Conservation (phyloP, 2,113 vertebrate species). For the Pelusios castaneus region DNA sequence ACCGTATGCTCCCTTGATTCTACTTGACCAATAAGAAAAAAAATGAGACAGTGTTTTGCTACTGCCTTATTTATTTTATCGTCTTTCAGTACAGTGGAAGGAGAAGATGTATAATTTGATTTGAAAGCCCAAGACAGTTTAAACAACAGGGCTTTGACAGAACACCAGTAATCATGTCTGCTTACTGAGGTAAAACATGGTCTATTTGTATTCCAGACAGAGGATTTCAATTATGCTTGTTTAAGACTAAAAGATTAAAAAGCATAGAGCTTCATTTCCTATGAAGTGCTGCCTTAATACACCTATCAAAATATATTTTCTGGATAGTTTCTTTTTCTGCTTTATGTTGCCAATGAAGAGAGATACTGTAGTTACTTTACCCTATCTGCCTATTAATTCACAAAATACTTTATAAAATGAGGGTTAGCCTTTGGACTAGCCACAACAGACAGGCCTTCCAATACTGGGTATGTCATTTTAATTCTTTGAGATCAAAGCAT, state of each 20-base stretch:
- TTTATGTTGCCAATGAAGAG: neutral
- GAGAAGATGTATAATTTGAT: constrained; percentile 54
- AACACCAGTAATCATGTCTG: constrained; percentile 40
- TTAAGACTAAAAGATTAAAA: constrained; percentile 57
- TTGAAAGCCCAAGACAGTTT: constrained; percentile 53
- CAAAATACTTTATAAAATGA: neutral
- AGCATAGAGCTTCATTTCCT: constrained; percentile 46
- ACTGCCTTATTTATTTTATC: constrained; percentile 57
- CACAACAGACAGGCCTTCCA: neutral
- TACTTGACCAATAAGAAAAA: constrained; percentile 5
- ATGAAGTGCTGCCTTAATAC: neutral
- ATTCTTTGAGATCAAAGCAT: neutral
- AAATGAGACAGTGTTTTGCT: constrained; percentile 5
- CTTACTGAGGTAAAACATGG: constrained; percentile 47
- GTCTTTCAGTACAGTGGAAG: constrained; percentile 3
- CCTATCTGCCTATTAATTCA: neutral
- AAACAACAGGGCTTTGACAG: constrained; percentile 34
- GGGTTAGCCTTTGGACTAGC: neutral
- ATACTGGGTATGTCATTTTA: neutral
- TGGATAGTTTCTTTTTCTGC: neutral
- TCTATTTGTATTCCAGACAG: constrained; percentile 60
- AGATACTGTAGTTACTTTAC: neutral
- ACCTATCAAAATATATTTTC: neutral
- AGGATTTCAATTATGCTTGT: constrained; percentile 65
- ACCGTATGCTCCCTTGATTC: constrained; percentile 36